Evolutionary conservation across 2,888 invertebrate genomes (phyloP).

Genomic region (Leucozona laternaria): DNA sequence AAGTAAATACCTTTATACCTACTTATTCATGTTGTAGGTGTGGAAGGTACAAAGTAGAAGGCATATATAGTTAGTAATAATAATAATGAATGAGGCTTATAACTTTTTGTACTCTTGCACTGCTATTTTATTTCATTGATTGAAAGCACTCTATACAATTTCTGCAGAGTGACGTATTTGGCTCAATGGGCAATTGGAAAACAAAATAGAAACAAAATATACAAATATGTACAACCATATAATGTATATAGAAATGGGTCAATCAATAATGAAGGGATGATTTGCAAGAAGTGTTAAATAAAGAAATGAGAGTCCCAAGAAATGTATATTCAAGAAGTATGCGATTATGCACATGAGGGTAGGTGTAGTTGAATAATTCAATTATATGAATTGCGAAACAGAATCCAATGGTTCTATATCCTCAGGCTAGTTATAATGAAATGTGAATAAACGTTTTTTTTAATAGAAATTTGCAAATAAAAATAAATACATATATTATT

Average conservation of each 20-base stretch:
- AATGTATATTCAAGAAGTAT: constrained; percentile 14
- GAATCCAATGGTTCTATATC: background rate
- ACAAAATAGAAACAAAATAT: no score
- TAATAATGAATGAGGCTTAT: constrained; percentile 28
- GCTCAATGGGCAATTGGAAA: constrained; percentile 15
- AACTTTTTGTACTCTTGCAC: constrained; percentile 1
- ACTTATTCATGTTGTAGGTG: background rate
- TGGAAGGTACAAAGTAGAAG: background rate
- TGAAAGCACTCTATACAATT: background rate
- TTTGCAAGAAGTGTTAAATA: constrained; percentile 28
- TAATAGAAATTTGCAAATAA: no score
- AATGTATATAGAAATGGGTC: constrained; percentile 27
- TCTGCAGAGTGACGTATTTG: constrained; percentile 16
- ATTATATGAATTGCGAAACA: constrained; percentile 23
- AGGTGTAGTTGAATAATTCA: constrained; percentile 13
- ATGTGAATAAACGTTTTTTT: background rate
- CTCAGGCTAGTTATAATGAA: background rate
- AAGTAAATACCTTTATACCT: background rate
- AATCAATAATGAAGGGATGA: constrained; percentile 46
- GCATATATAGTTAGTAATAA: background rate
- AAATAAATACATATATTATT: no score
- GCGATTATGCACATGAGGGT: background rate
- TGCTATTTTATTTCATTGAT: constrained; percentile 17
- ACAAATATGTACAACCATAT: background rate
- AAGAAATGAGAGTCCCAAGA: constrained; percentile 18